These are phyloP conservation scores for Vulpes vulpes DNA, from an alignment of 2,113 vertebrate species.

Conservation along the genomic window DNA sequence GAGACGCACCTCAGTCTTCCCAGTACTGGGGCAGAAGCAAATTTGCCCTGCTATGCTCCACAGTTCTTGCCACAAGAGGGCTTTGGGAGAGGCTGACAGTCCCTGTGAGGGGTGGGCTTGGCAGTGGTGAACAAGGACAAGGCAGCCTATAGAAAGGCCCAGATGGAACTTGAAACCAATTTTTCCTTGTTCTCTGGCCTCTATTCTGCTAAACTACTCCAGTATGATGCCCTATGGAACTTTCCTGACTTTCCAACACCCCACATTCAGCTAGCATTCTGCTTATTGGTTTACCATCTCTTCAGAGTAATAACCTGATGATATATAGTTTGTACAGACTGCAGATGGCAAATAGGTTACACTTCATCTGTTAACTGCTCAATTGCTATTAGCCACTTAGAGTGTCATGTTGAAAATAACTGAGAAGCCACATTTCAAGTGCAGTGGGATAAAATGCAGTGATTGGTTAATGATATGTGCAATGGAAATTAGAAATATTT, in stretches of 20 bases:
- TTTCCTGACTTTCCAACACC: not conserved
- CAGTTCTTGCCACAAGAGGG: no score
- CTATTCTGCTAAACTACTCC: not conserved
- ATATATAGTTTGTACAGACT: not conserved
- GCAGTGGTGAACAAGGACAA: no score
- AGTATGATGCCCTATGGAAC: not conserved
- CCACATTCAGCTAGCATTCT: not conserved
- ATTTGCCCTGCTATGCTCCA: no score
- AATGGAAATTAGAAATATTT: not conserved
- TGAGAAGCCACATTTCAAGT: not conserved
- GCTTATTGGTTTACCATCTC: not conserved
- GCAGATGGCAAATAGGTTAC: not conserved
- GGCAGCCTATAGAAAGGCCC: no score
- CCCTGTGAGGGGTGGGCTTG: no score
- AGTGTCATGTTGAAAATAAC: not conserved
- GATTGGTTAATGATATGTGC: not conserved
- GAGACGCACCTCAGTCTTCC: no score
- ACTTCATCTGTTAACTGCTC: not conserved
- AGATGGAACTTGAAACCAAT: not conserved
- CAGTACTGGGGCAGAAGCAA: no score
- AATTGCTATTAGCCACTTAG: not conserved
- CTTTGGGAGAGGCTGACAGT: no score
- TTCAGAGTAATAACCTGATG: not conserved
- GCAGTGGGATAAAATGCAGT: not conserved
- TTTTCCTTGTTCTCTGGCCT: not conserved